These are phyloP conservation scores for Bombus turneri DNA, from an alignment of 1,140 invertebrate genomes.

Conservation along the genomic window DNA sequence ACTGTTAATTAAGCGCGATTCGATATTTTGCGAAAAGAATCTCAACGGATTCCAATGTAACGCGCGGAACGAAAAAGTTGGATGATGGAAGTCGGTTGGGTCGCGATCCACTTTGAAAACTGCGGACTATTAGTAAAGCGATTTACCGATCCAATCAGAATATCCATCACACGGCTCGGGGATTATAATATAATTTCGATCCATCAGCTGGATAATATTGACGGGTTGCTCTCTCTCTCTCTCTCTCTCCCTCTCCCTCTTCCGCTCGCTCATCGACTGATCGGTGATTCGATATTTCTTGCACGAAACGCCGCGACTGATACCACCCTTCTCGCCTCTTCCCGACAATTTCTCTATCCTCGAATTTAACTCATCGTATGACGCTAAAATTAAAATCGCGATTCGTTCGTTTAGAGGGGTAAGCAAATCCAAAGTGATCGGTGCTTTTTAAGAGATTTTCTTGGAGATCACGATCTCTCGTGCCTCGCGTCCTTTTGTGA, in stretches of 20 bases:
- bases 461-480: not conserved
- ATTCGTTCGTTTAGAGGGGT: not conserved
- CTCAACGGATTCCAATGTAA: not conserved
- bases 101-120: slow-evolving; percentile 41
- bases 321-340: not conserved
- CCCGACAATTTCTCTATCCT: slow-evolving; percentile 2
- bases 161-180: slow-evolving; percentile 68
- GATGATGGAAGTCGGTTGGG: not conserved
- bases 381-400: slow-evolving; percentile 25
- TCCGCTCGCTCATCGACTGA: slow-evolving; percentile 30
- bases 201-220: slow-evolving; percentile 49
- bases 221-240: not conserved
- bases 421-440: not conserved
- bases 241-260: not conserved
- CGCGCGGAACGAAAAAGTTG: not conserved
- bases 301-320: slow-evolving; percentile 1
- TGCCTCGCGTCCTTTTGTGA: not conserved
- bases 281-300: slow-evolving; percentile 65
- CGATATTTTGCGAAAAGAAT: not conserved
- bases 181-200: slow-evolving; percentile 75
- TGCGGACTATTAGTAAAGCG: slow-evolving; percentile 46
- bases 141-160: slow-evolving; percentile 67
- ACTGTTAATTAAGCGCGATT: not conserved
- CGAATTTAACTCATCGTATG: slow-evolving; percentile 16
- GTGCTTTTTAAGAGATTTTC: not conserved